These are phyloP conservation scores for Phataginus tricuspis DNA, from an alignment of 2,797 vertebrate species.

Conservation along the genomic window DNA sequence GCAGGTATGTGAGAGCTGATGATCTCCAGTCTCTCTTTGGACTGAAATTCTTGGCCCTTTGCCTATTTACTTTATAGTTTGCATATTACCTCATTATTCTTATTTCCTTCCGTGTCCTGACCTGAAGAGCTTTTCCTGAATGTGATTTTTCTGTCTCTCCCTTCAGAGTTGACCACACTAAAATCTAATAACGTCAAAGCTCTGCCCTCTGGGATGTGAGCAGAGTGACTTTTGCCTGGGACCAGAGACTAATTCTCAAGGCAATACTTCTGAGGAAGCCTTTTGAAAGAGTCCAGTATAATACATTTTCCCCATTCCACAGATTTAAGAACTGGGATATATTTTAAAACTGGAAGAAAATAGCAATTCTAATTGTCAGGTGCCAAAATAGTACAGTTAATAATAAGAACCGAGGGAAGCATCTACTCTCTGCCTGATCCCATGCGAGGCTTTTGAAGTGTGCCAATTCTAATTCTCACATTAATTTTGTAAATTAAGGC, in stretches of 20 bases:
- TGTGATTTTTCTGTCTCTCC: neutral
- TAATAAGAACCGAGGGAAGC: neutral
- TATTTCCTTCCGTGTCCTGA: neutral
- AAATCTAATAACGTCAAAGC: neutral
- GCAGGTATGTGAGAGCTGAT: neutral
- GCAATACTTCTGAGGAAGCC: neutral
- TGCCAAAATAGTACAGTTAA: neutral
- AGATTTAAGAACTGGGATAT: neutral
- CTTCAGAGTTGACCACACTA: slow-evolving; percentile 23
- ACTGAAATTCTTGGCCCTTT: slow-evolving; percentile 54
- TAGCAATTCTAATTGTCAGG: neutral
- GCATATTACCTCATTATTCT: slow-evolving; percentile 45
- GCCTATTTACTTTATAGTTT: slow-evolving; percentile 58
- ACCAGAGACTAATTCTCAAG: neutral
- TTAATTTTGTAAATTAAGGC: neutral
- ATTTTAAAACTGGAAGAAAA: neutral
- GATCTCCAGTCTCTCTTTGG: slow-evolving; percentile 2
- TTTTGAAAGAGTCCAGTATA: neutral
- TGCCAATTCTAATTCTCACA: neutral
- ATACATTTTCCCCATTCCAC: neutral
- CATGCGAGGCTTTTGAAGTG: neutral
- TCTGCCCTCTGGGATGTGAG: neutral
- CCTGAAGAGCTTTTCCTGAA: neutral
- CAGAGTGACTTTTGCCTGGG: neutral
- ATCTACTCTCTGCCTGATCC: neutral